Base-by-base conservation (phyloP, 2,888 invertebrate species). In the Clistopyga incitator region DNA sequence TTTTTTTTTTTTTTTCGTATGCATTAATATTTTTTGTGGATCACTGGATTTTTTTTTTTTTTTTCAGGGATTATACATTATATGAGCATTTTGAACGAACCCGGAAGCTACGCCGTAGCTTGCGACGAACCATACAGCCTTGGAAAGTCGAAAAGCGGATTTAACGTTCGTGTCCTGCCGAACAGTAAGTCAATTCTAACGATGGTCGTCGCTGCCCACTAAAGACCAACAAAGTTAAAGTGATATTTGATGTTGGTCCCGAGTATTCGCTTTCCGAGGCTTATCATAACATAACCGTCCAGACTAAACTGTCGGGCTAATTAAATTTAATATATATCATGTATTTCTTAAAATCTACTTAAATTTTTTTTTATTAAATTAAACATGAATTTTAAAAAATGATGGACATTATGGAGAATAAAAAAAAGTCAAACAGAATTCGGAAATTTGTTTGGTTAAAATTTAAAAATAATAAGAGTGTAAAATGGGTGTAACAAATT, bases 171-270 rank as follows among this genome's bases (percentile, higher is more conserved):
- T 76, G 90, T 90, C 13, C 85, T 88, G 38, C 90, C 92, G 11
- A 90, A 90, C 59, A 91, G 90, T 70, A 89, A 88, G 77, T 89
- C 91, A 0, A 85, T 85, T 15, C 87, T 93, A 50, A 88, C 87
- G 72, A 82, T 92, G 59, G 70, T 90, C 61, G 88, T 91, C 15
- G 92, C 92, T 3, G 89, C 91, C 15, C 92, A 93, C 86, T 91
- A 85, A 86, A 68, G 29, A 29, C 29, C 34, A 18, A 11, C 20
- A 6, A 42, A 45, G 23, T 45, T 70, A 15, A 61, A 20, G n/a
- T 38, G 25, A 38, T 61, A 38, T 59, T 59, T n/a, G 15, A 59
- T 23, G 15, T 4, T 29, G 29, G 10, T 59, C n/a, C 34, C 15
- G 29, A n/a, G 2, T 15, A 29, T n/a, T 6, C 34, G 59, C 8